Evolutionary conservation across 2,888 invertebrate species (phyloP).

Genomic region (Eucera pruinosa): DNA sequence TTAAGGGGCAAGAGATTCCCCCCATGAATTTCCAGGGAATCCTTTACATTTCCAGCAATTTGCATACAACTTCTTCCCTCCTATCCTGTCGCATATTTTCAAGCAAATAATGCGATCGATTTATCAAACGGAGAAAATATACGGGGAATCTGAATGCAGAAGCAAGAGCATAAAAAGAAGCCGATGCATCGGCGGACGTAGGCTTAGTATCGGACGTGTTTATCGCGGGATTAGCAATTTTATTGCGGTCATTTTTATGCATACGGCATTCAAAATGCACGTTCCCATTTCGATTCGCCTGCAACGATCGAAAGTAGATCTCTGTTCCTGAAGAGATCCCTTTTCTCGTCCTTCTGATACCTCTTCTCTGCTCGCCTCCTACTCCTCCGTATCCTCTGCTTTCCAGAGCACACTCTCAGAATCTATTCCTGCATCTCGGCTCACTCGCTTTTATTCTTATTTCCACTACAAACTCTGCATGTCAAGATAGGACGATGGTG

Average conservation of each 20-base stretch:
- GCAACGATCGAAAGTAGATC: slow-evolving; percentile 59
- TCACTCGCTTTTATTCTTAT: slow-evolving; percentile 48
- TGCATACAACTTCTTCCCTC: slow-evolving; percentile 5
- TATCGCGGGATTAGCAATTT: slow-evolving; percentile 70
- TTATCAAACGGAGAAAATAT: slow-evolving; percentile 29
- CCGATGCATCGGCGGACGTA: slow-evolving; percentile 12
- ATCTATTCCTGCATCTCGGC: slow-evolving; percentile 47
- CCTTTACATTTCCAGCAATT: slow-evolving; percentile 19
- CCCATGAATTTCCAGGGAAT: slow-evolving; percentile 15
- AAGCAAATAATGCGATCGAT: slow-evolving; percentile 43
- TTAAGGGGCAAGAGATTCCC: too few relatives aligned
- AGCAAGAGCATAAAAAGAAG: slow-evolving; percentile 17
- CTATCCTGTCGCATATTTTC: slow-evolving; percentile 17
- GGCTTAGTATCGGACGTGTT: slow-evolving; percentile 65
- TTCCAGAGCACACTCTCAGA: slow-evolving; percentile 17
- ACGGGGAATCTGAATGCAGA: slow-evolving; percentile 6
- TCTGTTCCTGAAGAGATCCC: slow-evolving; percentile 31
- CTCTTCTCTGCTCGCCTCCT: too few relatives aligned
- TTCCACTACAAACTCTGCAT: slow-evolving; percentile 41
- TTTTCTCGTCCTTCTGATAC: slow-evolving; percentile 10
- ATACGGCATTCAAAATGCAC: slow-evolving; percentile 34
- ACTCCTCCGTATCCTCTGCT: neutral
- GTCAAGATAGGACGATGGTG: slow-evolving; percentile 37
- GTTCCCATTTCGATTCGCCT: slow-evolving; percentile 47
- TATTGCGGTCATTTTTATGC: slow-evolving; percentile 63